phyloP scores from a whole-genome alignment of 2,797 vertebrate species.

The Gallinago nigripennis region DNA sequence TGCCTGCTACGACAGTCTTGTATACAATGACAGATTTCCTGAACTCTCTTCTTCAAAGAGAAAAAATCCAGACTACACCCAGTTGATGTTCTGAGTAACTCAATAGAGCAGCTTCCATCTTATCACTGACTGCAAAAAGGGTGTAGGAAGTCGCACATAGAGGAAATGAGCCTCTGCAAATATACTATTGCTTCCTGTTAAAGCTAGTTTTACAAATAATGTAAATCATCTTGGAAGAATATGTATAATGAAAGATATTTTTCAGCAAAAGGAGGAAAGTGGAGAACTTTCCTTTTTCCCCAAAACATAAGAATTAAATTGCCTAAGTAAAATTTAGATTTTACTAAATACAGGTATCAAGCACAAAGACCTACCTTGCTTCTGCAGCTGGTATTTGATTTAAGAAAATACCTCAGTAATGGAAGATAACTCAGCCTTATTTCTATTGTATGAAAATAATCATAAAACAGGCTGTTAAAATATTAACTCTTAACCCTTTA shows the following conservation, averaged over 20 bases:
- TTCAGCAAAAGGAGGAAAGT: background rate
- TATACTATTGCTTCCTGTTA: background rate
- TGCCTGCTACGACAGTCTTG: background rate
- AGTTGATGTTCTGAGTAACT: background rate
- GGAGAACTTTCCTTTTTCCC: background rate
- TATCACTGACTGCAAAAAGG: background rate
- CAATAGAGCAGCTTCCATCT: background rate
- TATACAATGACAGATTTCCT: background rate
- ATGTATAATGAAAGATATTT: background rate
- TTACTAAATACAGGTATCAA: background rate
- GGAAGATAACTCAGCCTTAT: background rate
- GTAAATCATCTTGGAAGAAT: background rate
- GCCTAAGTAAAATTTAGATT: background rate
- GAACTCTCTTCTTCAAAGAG: background rate
- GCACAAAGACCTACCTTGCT: background rate
- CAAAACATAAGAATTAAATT: background rate
- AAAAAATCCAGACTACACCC: background rate
- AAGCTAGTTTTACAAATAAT: background rate
- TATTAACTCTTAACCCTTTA: background rate
- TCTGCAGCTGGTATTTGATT: background rate
- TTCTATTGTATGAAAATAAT: background rate
- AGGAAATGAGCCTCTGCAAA: background rate
- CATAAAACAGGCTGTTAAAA: background rate
- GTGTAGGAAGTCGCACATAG: background rate
- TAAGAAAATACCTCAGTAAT: background rate